Percentiles rank a stretch among this genome's conserved stretches.
Conservation (phyloP, 2,797 vertebrate genomes). For the Labroides dimidiatus region DNA sequence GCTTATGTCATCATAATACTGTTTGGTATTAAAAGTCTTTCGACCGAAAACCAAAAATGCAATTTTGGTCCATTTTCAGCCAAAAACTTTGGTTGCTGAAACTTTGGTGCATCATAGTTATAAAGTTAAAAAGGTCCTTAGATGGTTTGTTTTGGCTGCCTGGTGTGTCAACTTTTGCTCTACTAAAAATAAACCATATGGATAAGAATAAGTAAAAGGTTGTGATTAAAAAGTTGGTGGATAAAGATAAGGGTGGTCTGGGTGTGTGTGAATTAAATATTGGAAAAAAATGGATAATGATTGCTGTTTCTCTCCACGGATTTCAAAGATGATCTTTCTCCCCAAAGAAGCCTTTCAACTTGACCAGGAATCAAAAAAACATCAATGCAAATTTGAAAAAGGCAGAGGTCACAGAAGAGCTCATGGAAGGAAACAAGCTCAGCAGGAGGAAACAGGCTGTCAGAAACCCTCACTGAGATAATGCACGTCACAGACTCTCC, state of each 20-base stretch:
- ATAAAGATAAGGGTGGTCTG: conserved; percentile 1
- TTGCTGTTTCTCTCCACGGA: neutral
- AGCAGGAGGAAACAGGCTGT: conserved; percentile 34
- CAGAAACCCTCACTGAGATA: conserved; percentile 49
- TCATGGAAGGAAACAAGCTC: conserved; percentile 33
- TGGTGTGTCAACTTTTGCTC: too few relatives aligned
- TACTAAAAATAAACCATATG: too few relatives aligned
- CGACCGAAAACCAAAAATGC: too few relatives aligned
- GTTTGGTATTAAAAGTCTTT: too few relatives aligned
- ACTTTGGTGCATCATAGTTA: too few relatives aligned
- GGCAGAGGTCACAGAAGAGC: conserved; percentile 34
- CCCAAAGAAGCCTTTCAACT: conserved; percentile 26
- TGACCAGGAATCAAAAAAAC: conserved; percentile 31
- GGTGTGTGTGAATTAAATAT: neutral
- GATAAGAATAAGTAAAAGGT: too few relatives aligned
- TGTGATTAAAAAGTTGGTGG: neutral
- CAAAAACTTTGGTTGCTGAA: too few relatives aligned
- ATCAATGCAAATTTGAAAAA: conserved; percentile 33
- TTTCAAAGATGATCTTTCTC: conserved; percentile 37
- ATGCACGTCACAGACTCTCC: conserved; percentile 53
- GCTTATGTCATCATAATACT: too few relatives aligned
- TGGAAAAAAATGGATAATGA: neutral
- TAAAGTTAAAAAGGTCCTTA: too few relatives aligned
- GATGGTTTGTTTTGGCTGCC: too few relatives aligned
- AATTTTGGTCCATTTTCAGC: too few relatives aligned